Evolutionary conservation across 1,140 invertebrate genomes (phyloP), one percentile per base, ranked within the genome.

Genomic region (Tetramorium alpestre): DNA sequence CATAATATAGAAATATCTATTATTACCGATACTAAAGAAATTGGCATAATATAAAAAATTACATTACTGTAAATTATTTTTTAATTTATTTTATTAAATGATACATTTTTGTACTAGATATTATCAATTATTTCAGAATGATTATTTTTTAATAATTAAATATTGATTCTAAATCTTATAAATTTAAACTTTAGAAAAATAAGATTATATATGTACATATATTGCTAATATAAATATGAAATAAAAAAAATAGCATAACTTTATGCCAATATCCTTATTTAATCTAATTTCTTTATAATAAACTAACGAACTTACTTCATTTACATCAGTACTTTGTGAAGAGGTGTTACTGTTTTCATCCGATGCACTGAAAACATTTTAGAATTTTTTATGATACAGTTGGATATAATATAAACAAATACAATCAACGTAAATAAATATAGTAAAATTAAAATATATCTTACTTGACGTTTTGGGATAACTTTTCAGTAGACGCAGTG

Each of bases 281-380:
- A 25, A 33, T 60, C 5, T 58, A 56, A 44, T 28, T 58, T 70
- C 3, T 49, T 58, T 81, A 82, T 25, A 81, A 51, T 67, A n/a
- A 85, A 62, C 28, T 51, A 33, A n/a, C 1, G 25, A 81, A 25
- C 72, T 90, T 86, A 93, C 92, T 89, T 94, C 93, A 25, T 67
- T 90, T 86, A 93, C 92, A 89, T 94, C 93, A 33, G 89, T 44
- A 88, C 88, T 54, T 89, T 76, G 0, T 33, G n/a, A 1, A 25
- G 93, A 89, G 8, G 94, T 90, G 89, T 93, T 93, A 64, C 93
- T 94, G 62, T 94, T 94, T 86, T 94, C 93, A 60, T 95, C 94
- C 5, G 91, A 91, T 11, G 81, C 72, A 69, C 93, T 94, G 76
- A 84, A 93, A 92, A 85, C 25, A 67, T 56, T 72, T 70, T 6